Evolutionary conservation across 2,113 vertebrate species (phyloP).

Genomic region (Myotis brandtii): DNA sequence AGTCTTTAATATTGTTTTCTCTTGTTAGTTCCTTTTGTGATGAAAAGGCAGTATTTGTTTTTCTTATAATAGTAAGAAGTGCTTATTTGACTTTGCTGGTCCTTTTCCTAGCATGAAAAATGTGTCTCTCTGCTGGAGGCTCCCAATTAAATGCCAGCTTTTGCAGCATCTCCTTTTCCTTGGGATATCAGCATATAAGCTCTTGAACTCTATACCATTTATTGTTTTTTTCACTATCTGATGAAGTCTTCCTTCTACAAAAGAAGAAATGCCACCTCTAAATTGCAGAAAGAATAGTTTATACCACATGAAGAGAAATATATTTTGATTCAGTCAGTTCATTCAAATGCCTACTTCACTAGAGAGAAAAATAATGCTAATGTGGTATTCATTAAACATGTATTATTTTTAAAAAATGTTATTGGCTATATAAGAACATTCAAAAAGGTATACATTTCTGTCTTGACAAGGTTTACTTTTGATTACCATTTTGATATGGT

Average conservation of each 20-base stretch:
- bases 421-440: not conserved
- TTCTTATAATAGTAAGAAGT: not conserved
- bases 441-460: not conserved
- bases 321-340: not conserved
- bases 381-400: not conserved
- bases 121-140: not conserved
- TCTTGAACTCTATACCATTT: not conserved
- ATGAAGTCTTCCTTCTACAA: not conserved
- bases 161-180: not conserved
- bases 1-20: not conserved
- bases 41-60: not conserved
- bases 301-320: not conserved
- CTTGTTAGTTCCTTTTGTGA: not conserved
- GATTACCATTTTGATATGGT: not conserved
- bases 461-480: not conserved
- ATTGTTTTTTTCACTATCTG: not conserved
- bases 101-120: not conserved
- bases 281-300: not conserved
- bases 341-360: not conserved
- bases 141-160: not conserved
- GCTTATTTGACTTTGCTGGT: not conserved
- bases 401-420: not conserved
- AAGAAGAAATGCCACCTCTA: not conserved
- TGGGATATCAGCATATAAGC: not conserved
- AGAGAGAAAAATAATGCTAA: not conserved